These are phyloP conservation scores for Tryphoninae sp. DNA, from an alignment of 2,888 invertebrate species.

Conservation along the genomic window DNA sequence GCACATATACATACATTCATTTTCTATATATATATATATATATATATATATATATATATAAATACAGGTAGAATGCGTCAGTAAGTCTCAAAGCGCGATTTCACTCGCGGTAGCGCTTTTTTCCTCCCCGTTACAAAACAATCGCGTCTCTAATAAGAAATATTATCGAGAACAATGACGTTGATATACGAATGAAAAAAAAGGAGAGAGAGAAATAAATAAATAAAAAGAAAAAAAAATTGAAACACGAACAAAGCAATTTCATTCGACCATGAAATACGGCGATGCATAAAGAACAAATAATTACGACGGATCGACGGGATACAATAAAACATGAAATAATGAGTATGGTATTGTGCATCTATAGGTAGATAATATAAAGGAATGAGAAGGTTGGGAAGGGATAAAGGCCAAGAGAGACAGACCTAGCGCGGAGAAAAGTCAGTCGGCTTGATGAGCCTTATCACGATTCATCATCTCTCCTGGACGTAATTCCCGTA, in stretches of 20 bases:
- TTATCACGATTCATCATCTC: conserved; percentile 60
- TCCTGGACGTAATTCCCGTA: conserved; percentile 48
- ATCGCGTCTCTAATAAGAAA: neutral
- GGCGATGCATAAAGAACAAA: conserved; percentile 9
- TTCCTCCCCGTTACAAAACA: neutral
- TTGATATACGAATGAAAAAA: conserved; percentile 1
- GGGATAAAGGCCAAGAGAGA: neutral
- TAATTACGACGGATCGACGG: conserved; percentile 29
- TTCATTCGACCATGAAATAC: conserved; percentile 13
- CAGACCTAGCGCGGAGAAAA: conserved; percentile 19
- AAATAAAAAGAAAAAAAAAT: conserved; percentile 1
- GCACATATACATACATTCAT: neutral
- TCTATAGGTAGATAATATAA: conserved; percentile 17
- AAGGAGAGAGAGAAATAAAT: neutral
- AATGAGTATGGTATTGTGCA: conserved; percentile 45
- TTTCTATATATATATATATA: neutral
- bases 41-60: neutral
- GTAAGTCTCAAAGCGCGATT: conserved; percentile 35
- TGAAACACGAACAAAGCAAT: neutral
- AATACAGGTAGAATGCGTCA: neutral
- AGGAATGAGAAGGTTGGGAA: neutral
- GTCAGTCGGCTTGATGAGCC: conserved; percentile 55
- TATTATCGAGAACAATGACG: conserved; percentile 3
- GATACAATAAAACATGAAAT: conserved; percentile 14
- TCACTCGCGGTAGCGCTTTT: conserved; percentile 28